phyloP scores from a whole-genome alignment of 30 jellyfish, hydroid and myxozoan species.

The Hydractinia echinata region DNA sequence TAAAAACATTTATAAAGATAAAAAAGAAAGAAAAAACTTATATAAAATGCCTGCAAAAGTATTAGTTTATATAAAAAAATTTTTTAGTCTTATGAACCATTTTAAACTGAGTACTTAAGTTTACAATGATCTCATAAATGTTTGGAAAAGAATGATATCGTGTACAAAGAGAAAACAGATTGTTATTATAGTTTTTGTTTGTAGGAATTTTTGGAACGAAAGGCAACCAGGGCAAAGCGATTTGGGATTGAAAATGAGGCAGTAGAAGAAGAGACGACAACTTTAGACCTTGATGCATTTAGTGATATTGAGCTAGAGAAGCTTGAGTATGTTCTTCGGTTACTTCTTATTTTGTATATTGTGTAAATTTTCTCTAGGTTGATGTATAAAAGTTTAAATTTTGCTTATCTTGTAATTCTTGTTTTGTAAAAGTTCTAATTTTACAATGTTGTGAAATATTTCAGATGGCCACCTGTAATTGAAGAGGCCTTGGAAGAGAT shows the following conservation, averaged over 20 bases:
- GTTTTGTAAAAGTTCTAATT: neutral
- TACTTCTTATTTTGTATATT: neutral
- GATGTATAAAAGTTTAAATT: too few relatives aligned
- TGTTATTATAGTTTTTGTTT: neutral
- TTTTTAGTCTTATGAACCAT: too few relatives aligned
- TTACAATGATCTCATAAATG: neutral
- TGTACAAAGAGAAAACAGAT: neutral
- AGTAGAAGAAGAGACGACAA: neutral
- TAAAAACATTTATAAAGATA: too few relatives aligned
- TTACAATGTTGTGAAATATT: neutral
- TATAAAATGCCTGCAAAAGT: too few relatives aligned
- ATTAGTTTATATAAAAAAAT: too few relatives aligned
- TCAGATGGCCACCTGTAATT: conserved; percentile 41
- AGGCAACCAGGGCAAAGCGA: conserved; percentile 61
- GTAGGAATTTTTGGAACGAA: conserved; percentile 44
- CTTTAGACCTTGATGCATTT: neutral
- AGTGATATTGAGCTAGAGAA: neutral
- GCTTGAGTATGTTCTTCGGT: neutral
- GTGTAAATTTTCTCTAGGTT: too few relatives aligned
- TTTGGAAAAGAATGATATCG: neutral
- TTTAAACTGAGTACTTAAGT: too few relatives aligned
- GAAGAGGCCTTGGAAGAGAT: conserved; percentile 54
- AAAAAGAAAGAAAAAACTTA: too few relatives aligned
- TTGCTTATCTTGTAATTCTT: too few relatives aligned
- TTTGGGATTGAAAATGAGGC: conserved; percentile 38